These are phyloP conservation scores for Poecilia gillii DNA, from an alignment of 2,797 vertebrate species.

Conservation along the genomic window DNA sequence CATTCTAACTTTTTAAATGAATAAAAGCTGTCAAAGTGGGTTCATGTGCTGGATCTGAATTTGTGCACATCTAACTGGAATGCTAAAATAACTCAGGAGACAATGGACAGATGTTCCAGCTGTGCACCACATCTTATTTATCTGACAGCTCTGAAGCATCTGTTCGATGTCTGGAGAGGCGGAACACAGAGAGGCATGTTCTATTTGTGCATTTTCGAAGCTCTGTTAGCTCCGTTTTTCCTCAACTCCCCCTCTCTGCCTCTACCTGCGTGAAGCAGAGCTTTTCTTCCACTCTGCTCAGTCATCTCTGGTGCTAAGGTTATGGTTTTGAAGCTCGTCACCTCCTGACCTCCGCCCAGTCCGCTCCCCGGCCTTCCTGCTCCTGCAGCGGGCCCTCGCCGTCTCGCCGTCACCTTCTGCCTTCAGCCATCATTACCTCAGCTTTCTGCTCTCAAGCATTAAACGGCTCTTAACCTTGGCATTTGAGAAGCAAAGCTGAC, in stretches of 20 bases:
- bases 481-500: slow-evolving; percentile 5
- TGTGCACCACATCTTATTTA: not conserved
- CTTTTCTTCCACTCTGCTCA: slow-evolving; percentile 1
- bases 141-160: not conserved
- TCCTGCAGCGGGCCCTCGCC: not conserved
- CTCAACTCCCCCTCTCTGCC: not conserved
- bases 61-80: not conserved
- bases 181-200: not conserved
- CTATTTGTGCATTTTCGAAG: not conserved
- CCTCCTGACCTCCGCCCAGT: not conserved
- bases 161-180: not conserved
- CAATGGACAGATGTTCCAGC: slow-evolving; percentile 6
- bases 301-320: slow-evolving; percentile 1
- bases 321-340: not conserved
- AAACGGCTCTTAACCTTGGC: slow-evolving; percentile 15
- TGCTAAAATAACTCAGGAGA: not conserved
- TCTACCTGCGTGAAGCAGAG: not conserved
- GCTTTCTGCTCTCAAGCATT: not conserved
- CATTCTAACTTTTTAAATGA: not conserved
- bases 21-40: not conserved
- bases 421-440: slow-evolving; percentile 1
- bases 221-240: not conserved
- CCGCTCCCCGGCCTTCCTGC: not conserved
- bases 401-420: not conserved
- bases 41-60: not conserved